Percentiles rank a stretch among this genome's conserved stretches.
Conservation (phyloP, 1,140 invertebrate genomes). For the Asbolus verrucosus region DNA sequence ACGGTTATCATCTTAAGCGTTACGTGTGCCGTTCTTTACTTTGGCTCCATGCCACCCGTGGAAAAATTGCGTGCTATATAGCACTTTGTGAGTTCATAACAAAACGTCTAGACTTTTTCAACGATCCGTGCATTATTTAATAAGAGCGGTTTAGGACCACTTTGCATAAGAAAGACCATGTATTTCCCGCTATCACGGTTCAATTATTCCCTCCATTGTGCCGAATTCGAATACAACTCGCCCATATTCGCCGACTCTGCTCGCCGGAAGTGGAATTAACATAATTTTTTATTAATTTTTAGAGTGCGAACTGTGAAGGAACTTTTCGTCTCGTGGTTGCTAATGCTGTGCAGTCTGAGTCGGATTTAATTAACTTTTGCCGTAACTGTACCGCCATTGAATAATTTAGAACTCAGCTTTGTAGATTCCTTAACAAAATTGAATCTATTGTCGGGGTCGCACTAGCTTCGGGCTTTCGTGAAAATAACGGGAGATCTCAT, state of each 20-base stretch:
- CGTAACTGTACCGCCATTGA: background rate
- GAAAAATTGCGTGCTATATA: conserved; percentile 38
- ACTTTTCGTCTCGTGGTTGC: background rate
- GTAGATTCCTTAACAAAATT: conserved; percentile 1
- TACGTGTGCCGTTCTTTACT: conserved; percentile 38
- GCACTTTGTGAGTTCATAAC: conserved; percentile 34
- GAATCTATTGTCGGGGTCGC: too few relatives aligned
- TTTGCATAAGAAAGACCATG: conserved; percentile 32
- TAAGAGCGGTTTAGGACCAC: conserved; percentile 34
- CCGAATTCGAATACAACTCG: too few relatives aligned
- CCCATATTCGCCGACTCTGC: background rate
- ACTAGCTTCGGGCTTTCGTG: too few relatives aligned
- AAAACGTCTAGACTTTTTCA: conserved; percentile 39
- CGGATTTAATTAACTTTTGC: conserved; percentile 2
- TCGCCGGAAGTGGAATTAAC: background rate
- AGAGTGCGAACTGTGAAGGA: background rate
- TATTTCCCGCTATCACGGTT: conserved; percentile 18
- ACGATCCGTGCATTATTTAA: conserved; percentile 38
- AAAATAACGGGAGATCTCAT: too few relatives aligned
- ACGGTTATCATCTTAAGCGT: conserved; percentile 43
- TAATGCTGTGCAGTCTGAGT: background rate
- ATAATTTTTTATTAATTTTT: conserved; percentile 23
- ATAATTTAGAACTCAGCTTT: conserved; percentile 1
- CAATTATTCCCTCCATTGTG: background rate
- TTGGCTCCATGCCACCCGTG: conserved; percentile 28